A percentile compares a stretch with the other conserved stretches of the same genome.
These are phyloP conservation scores for Lagocephalus sceleratus DNA, from an alignment of 2,797 vertebrate species.

Conservation along the genomic window DNA sequence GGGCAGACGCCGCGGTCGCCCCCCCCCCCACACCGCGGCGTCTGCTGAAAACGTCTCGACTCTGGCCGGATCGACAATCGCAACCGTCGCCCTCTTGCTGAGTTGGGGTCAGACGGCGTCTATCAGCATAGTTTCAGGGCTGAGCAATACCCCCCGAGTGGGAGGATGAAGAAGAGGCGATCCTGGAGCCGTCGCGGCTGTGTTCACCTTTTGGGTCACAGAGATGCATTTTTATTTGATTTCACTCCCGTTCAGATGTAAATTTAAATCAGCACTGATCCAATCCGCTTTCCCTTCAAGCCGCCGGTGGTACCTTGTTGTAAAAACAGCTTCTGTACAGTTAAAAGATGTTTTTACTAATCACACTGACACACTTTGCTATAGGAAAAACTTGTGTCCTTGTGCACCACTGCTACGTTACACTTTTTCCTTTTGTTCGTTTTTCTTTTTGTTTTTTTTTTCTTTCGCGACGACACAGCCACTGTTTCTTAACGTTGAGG, in stretches of 20 bases:
- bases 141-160: slow-evolving; percentile 62
- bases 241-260: slow-evolving; percentile 39
- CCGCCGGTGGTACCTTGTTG: slow-evolving; percentile 37
- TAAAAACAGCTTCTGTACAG: slow-evolving; percentile 52
- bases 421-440: slow-evolving; percentile 7
- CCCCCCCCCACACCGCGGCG: no score
- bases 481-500: slow-evolving; percentile 32
- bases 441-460: neutral
- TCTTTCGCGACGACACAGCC: slow-evolving; percentile 36
- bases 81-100: slow-evolving; percentile 46
- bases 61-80: slow-evolving; percentile 68
- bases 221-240: slow-evolving; percentile 50
- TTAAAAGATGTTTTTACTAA: slow-evolving; percentile 25
- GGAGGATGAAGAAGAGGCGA: slow-evolving; percentile 10
- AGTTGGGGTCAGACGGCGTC: slow-evolving; percentile 14
- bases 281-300: slow-evolving; percentile 37
- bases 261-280: slow-evolving; percentile 38
- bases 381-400: slow-evolving; percentile 20
- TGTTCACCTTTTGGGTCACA: slow-evolving; percentile 18
- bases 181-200: slow-evolving; percentile 39
- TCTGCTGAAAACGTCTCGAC: slow-evolving; percentile 29
- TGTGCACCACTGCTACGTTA: slow-evolving; percentile 23
- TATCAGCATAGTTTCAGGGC: slow-evolving; percentile 18
- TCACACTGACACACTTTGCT: slow-evolving; percentile 19
- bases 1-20: slow-evolving; percentile 4